These are phyloP conservation scores for Antechinus flavipes DNA, from an alignment of 2,113 vertebrate genomes.

Conservation along the genomic window DNA sequence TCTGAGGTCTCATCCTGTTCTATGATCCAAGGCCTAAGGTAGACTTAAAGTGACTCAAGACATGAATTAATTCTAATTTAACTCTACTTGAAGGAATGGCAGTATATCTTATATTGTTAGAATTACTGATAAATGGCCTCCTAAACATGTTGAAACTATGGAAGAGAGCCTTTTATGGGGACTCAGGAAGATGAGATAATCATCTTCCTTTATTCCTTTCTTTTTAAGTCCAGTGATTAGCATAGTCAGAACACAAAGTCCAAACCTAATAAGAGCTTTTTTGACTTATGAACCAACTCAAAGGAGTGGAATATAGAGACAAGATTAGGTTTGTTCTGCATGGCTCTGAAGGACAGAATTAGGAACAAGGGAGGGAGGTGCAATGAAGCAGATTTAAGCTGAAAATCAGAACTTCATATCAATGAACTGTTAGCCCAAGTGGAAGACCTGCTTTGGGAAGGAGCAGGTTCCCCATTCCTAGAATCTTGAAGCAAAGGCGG, in stretches of 20 bases:
- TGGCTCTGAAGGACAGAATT: not conserved
- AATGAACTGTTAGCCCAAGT: not conserved
- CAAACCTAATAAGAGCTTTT: not conserved
- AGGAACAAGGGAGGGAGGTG: not conserved
- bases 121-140: not conserved
- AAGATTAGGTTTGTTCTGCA: not conserved
- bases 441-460: not conserved
- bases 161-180: not conserved
- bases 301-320: not conserved
- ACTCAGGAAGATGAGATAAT: not conserved
- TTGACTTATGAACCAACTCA: not conserved
- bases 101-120: not conserved
- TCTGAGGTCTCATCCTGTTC: not conserved
- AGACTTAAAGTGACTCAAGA: not conserved
- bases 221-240: not conserved
- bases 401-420: not conserved
- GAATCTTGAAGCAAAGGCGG: not conserved
- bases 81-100: not conserved
- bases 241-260: not conserved
- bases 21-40: not conserved
- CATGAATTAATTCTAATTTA: not conserved
- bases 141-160: not conserved
- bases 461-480: not conserved
- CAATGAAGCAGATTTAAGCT: not conserved
- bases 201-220: not conserved